Percentiles rank a stretch among this genome's conserved stretches.
phyloP scores from a whole-genome alignment of 2,113 vertebrate genomes.

The Chionis minor region DNA sequence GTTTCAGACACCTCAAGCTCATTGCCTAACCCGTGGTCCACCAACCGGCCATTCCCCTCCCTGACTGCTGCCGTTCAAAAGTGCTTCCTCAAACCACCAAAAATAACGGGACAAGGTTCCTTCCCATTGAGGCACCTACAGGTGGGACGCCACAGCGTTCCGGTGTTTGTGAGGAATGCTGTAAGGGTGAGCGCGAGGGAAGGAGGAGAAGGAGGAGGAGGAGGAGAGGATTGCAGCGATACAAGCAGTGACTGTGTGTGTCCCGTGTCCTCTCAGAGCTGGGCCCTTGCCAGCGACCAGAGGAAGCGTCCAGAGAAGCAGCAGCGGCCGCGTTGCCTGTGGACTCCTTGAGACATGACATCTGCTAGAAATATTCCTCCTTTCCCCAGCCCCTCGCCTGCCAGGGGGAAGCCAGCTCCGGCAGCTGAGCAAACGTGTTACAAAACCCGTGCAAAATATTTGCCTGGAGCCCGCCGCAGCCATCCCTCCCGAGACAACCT shows the following conservation, averaged over 20 bases:
- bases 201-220: not conserved
- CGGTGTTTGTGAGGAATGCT: not conserved
- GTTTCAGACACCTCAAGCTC: accelerated
- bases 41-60: accelerated
- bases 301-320: not conserved
- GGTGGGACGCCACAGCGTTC: not conserved
- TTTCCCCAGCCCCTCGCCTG: not conserved
- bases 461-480: not conserved
- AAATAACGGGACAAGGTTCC: accelerated
- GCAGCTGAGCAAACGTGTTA: not conserved
- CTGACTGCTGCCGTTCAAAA: accelerated
- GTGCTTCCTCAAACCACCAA: not conserved
- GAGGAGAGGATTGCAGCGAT: not conserved
- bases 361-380: not conserved
- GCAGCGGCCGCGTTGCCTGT: not conserved
- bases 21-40: accelerated
- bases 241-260: not conserved
- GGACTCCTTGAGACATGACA: not conserved
- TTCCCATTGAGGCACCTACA: not conserved
- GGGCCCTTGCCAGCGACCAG: not conserved
- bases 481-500: not conserved
- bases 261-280: not conserved
- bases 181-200: not conserved
- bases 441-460: accelerated
- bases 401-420: not conserved